Percentiles rank a stretch among this genome's conserved stretches.
These are phyloP conservation scores for Myotis daubentonii DNA, from an alignment of 2,797 vertebrate species.

Conservation along the genomic window DNA sequence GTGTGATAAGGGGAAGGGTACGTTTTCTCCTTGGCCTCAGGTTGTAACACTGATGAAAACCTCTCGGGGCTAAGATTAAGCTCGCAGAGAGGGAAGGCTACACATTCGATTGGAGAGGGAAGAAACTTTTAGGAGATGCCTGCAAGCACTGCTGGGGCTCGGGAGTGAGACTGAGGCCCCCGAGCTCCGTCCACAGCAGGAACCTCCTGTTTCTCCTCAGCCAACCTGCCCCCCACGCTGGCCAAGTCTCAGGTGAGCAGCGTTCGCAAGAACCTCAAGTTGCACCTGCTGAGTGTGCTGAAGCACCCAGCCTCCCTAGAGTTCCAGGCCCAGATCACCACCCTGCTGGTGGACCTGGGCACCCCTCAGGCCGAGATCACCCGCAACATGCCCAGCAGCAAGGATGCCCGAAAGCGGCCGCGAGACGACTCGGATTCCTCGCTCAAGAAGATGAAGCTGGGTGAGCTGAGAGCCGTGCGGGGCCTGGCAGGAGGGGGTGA, in stretches of 20 bases:
- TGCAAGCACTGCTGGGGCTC: not conserved
- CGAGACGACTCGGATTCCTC: constrained; percentile 90
- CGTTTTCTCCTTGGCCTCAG: not conserved
- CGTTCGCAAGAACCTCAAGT: constrained; percentile 95
- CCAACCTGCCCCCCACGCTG: constrained; percentile 95
- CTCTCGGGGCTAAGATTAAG: not conserved
- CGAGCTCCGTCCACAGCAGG: constrained; percentile 80
- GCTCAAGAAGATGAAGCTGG: constrained; percentile 95
- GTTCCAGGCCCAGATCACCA: constrained; percentile 95
- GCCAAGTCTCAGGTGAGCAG: constrained; percentile 99
- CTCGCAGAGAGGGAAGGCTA: not conserved
- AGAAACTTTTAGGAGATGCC: not conserved
- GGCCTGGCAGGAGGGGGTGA: not conserved
- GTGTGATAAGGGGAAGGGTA: not conserved
- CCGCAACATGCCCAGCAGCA: constrained; percentile 89
- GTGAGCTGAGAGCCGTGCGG: constrained; percentile 77
- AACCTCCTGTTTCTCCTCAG: constrained; percentile 76
- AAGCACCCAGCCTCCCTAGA: constrained; percentile 93
- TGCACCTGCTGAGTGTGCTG: constrained; percentile 94
- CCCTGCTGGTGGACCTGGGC: constrained; percentile 94
- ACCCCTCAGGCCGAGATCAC: constrained; percentile 94
- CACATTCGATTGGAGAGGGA: not conserved
- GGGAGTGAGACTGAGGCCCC: constrained; percentile 65
- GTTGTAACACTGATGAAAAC: not conserved
- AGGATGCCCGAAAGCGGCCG: constrained; percentile 90